A percentile compares a stretch with the other conserved stretches of the same genome.
These are phyloP conservation scores for Falcaria lacertinaria DNA, from an alignment of 2,888 invertebrate species.

Conservation along the genomic window DNA sequence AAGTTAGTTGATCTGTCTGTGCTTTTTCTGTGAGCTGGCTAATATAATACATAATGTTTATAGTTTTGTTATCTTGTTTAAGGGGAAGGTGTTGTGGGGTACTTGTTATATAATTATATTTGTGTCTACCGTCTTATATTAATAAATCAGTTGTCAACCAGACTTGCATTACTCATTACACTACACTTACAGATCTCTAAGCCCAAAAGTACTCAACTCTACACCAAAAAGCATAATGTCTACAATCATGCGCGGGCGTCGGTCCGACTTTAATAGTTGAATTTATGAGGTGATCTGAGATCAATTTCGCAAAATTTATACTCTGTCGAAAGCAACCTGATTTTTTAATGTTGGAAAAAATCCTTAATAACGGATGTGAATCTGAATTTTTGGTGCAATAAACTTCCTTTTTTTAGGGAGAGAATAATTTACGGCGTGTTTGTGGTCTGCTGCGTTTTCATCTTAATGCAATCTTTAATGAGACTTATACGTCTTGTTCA, in stretches of 20 bases:
- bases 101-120: too few relatives aligned
- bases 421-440: background rate
- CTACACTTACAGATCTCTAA: background rate
- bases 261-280: slow-evolving; percentile 34
- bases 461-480: background rate
- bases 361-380: slow-evolving; percentile 6
- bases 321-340: slow-evolving; percentile 39
- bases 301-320: slow-evolving; percentile 59
- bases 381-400: slow-evolving; percentile 3
- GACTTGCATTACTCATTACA: too few relatives aligned
- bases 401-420: background rate
- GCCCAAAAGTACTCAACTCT: slow-evolving; percentile 4
- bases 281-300: slow-evolving; percentile 49
- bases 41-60: too few relatives aligned
- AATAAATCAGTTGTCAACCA: too few relatives aligned
- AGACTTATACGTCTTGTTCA: too few relatives aligned
- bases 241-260: slow-evolving; percentile 18
- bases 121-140: too few relatives aligned
- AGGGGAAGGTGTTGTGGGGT: too few relatives aligned
- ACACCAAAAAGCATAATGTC: slow-evolving; percentile 20
- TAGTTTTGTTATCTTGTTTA: too few relatives aligned
- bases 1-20: too few relatives aligned
- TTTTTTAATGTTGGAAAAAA: slow-evolving; percentile 38
- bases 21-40: too few relatives aligned
- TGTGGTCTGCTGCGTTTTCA: background rate